phyloP scores from a whole-genome alignment of 2,113 vertebrate genomes.

The Orcinus orca region DNA sequence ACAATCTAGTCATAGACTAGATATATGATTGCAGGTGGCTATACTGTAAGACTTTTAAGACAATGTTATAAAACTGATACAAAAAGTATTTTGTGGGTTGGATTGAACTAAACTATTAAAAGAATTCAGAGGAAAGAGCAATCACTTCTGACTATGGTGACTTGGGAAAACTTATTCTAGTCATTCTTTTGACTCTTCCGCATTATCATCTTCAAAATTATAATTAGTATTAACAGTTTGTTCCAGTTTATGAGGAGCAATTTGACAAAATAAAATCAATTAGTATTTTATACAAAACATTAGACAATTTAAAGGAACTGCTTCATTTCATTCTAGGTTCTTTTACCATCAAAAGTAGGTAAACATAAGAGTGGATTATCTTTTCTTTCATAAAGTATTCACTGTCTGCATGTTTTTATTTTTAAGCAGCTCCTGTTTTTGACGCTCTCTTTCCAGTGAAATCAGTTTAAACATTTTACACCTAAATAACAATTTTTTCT shows the following conservation, averaged over 20 bases:
- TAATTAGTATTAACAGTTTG: constrained; percentile 14
- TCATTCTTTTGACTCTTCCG: not conserved
- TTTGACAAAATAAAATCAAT: constrained; percentile 27
- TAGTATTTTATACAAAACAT: constrained; percentile 22
- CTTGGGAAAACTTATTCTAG: not conserved
- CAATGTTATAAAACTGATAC: not conserved
- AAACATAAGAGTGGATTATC: not conserved
- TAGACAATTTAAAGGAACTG: not conserved
- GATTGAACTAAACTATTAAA: constrained; percentile 2
- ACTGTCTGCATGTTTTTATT: constrained; percentile 3
- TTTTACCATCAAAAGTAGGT: not conserved
- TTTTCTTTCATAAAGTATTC: constrained; percentile 33
- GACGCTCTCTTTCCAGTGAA: constrained; percentile 7
- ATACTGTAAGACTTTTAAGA: not conserved
- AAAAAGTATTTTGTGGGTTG: not conserved
- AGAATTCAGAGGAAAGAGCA: not conserved
- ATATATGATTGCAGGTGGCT: not conserved
- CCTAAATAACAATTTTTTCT: constrained; percentile 19
- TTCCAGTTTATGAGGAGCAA: not conserved
- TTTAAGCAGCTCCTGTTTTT: constrained; percentile 23
- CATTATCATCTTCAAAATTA: constrained; percentile 33
- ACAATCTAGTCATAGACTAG: not conserved
- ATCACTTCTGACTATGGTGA: not conserved
- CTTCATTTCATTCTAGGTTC: not conserved
- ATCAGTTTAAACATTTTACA: not conserved